Evolutionary conservation across 2,888 invertebrate species (phyloP).

Genomic region (Drosophila atroscutellata): DNA sequence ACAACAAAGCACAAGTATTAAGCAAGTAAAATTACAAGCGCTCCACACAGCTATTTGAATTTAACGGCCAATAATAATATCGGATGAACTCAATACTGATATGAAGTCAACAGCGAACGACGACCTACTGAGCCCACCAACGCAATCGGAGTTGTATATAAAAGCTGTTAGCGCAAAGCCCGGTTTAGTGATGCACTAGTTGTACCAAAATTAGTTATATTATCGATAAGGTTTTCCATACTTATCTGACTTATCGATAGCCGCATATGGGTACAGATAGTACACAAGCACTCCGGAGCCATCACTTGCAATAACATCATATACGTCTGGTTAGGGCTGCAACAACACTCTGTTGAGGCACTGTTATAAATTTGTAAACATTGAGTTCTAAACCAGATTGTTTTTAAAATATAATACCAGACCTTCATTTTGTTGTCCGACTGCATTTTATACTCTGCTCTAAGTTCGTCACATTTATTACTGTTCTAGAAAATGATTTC

Average conservation of each 20-base stretch:
- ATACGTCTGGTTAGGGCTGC: no score
- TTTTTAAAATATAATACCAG: no score
- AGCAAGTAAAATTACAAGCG: slow-evolving; percentile 43
- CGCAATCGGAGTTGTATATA: slow-evolving; percentile 50
- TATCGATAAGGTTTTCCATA: slow-evolving; percentile 10
- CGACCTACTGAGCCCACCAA: slow-evolving; percentile 48
- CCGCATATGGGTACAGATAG: neutral
- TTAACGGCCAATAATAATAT: slow-evolving; percentile 35
- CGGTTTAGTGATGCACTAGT: slow-evolving; percentile 28
- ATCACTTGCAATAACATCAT: neutral
- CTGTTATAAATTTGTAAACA: slow-evolving; percentile 22
- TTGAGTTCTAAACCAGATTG: neutral
- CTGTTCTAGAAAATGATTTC: neutral
- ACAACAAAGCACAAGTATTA: slow-evolving; percentile 28
- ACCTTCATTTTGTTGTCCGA: neutral
- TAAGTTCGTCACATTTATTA: neutral
- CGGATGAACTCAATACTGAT: slow-evolving; percentile 16
- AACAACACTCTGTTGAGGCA: slow-evolving; percentile 1
- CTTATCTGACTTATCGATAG: neutral
- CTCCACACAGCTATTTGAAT: slow-evolving; percentile 52
- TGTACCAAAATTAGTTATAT: neutral
- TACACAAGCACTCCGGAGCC: neutral
- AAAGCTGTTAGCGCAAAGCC: slow-evolving; percentile 35
- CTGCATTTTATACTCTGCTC: neutral
- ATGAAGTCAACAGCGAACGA: slow-evolving; percentile 54